A percentile compares a stretch with the other conserved stretches of the same genome.
phyloP scores from a whole-genome alignment of 1,140 invertebrate species.

The Scaptomyza hsui region DNA sequence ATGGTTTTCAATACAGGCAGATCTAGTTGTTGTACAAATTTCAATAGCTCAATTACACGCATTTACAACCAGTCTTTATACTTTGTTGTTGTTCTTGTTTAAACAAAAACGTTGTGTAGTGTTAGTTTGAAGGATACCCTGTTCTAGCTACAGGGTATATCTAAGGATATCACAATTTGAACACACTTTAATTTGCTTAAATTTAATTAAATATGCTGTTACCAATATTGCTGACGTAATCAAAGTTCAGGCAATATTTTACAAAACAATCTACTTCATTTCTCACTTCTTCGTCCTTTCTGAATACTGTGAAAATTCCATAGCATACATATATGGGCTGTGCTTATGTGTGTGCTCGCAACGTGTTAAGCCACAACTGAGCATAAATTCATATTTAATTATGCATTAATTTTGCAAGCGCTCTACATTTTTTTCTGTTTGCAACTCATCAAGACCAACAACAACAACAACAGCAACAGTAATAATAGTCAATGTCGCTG shows the following conservation, averaged over 20 bases:
- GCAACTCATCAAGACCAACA: slow-evolving; percentile 57
- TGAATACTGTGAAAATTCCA: background rate
- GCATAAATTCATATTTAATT: slow-evolving; percentile 82
- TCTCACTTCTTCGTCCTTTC: background rate
- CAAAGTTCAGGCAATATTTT: no score
- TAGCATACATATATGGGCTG: slow-evolving; percentile 17
- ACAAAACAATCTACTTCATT: background rate
- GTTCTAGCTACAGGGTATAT: no score
- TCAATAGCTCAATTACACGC: background rate
- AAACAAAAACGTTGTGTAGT: background rate
- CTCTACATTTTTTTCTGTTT: slow-evolving; percentile 77
- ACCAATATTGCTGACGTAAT: no score
- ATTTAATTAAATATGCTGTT: no score
- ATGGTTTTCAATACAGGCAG: background rate
- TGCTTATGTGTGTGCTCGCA: slow-evolving; percentile 22
- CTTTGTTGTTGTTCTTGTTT: background rate
- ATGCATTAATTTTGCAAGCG: slow-evolving; percentile 80
- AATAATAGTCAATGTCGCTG: slow-evolving; percentile 54
- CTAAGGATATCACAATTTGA: no score
- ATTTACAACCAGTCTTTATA: background rate
- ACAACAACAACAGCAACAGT: slow-evolving; percentile 33
- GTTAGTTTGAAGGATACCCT: no score
- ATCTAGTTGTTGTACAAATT: background rate
- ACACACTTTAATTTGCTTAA: no score
- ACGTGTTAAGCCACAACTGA: slow-evolving; percentile 75